Base-by-base conservation (phyloP, 2,888 invertebrate genomes). In the Spilarctia lutea region DNA sequence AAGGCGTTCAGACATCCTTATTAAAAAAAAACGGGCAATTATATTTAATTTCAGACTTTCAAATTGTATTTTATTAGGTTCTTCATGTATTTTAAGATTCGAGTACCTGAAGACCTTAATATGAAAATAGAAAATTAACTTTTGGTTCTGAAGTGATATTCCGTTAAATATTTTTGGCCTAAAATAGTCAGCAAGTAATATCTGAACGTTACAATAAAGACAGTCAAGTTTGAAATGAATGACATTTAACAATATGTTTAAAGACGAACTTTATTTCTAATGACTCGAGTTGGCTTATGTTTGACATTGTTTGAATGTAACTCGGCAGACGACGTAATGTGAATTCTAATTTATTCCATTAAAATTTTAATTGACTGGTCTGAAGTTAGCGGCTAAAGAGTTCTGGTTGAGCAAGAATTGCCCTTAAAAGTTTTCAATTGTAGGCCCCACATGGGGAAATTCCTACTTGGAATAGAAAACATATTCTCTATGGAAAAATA, bases 221-320 rank as follows among this genome's bases (percentile, higher is more conserved):
- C 63, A 79, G 65, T 76, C 30, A 75, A 30, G 20, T 72, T 68
- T 60, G 75, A 75, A 79, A 71, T 13, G 63, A 35, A 76, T 68
- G 76, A 63, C 63, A 79, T 79, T 78, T 71, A 77, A 71, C 65
- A 75, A 71, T 72, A 68, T 66, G 18, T 35, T 52, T 78, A 67
- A 56, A 71, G 71, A 79, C 76, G 74, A 79, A 63, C 74, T 75
- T 81, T 83, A 85, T 70, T 77, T 78, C 85, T 85, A 85, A 82
- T 85, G 85, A 85, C 84, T 85, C 80, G 75, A 80, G 76, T 75
- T 65, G 75, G 67, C 75, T 74, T 81, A 65, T 65, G 72, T 75
- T 76, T 80, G 74, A 84, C 68, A 77, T 73, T 78, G 70, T 68
- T 75, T 67, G 70, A 82, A 79, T 79, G 73, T 39, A 80, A 74